These are phyloP conservation scores for Antheraea yamamai DNA, from an alignment of 2,888 invertebrate genomes.

Conservation along the genomic window DNA sequence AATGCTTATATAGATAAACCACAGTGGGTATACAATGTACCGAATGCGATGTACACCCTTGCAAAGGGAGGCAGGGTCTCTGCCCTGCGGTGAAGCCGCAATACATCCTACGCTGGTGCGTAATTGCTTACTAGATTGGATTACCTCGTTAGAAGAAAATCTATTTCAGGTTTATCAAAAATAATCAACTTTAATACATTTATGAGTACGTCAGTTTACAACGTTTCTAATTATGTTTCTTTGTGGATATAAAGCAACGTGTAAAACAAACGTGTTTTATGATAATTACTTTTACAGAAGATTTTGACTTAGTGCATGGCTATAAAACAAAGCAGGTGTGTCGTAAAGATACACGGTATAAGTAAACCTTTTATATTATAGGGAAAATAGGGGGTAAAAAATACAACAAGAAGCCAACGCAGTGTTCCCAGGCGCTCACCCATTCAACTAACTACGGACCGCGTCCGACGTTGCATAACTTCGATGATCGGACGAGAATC, in stretches of 20 bases:
- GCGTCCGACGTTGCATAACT: too few relatives aligned
- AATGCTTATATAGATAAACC: constrained; percentile 11
- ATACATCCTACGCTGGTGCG: constrained; percentile 8
- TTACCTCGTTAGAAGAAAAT: constrained; percentile 11
- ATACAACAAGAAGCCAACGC: too few relatives aligned
- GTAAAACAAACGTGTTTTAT: too few relatives aligned
- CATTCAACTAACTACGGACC: too few relatives aligned
- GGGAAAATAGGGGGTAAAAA: too few relatives aligned
- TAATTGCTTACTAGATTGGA: constrained; percentile 12
- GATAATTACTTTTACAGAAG: too few relatives aligned
- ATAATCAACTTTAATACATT: background rate
- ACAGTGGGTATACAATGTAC: constrained; percentile 4
- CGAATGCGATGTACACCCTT: background rate
- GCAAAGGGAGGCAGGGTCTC: background rate
- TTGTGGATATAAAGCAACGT: background rate
- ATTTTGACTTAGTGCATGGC: too few relatives aligned
- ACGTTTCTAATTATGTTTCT: background rate
- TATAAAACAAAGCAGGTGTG: too few relatives aligned
- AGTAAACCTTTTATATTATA: too few relatives aligned
- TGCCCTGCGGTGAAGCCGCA: constrained; percentile 10
- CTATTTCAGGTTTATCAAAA: constrained; percentile 11
- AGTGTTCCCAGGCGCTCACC: too few relatives aligned
- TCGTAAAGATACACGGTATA: too few relatives aligned
- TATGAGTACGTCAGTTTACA: background rate
- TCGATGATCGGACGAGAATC: too few relatives aligned